Evolutionary conservation across 64 coral and sea anemone genomes (phyloP).

Genomic region (Montipora capricornis): DNA sequence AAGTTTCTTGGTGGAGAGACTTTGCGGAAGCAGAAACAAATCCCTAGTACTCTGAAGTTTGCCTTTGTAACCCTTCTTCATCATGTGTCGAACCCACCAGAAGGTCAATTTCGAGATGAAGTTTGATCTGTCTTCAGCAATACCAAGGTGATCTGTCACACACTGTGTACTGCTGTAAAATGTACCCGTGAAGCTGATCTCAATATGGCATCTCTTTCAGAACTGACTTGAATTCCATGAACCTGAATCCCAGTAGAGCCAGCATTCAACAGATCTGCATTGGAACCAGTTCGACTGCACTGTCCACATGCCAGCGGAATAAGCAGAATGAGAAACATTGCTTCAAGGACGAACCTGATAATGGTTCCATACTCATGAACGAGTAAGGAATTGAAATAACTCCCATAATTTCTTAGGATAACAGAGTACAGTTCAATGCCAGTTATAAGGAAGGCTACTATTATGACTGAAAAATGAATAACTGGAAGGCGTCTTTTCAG

Average conservation of each 20-base stretch:
- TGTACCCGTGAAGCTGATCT: constrained; percentile 60
- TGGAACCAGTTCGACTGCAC: not conserved
- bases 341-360: constrained; percentile 57
- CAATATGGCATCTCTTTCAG: constrained; percentile 65
- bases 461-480: constrained; percentile 36
- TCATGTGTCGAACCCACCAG: constrained; percentile 90
- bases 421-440: constrained; percentile 73
- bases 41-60: constrained; percentile 72
- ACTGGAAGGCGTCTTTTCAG: constrained; percentile 52
- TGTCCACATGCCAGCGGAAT: not conserved
- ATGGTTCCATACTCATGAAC: constrained; percentile 76
- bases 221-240: constrained; percentile 63
- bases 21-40: constrained; percentile 80
- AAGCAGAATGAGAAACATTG: constrained; percentile 62
- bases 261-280: not conserved
- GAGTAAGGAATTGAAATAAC: not conserved
- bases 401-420: not conserved
- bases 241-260: constrained; percentile 72
- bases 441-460: constrained; percentile 42
- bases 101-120: constrained; percentile 82
- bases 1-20: constrained; percentile 54
- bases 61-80: constrained; percentile 85
- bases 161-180: constrained; percentile 85
- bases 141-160: constrained; percentile 71
- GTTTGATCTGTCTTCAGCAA: constrained; percentile 82